phyloP scores from a whole-genome alignment of 2,797 vertebrate species.

The Macropodus opercularis region DNA sequence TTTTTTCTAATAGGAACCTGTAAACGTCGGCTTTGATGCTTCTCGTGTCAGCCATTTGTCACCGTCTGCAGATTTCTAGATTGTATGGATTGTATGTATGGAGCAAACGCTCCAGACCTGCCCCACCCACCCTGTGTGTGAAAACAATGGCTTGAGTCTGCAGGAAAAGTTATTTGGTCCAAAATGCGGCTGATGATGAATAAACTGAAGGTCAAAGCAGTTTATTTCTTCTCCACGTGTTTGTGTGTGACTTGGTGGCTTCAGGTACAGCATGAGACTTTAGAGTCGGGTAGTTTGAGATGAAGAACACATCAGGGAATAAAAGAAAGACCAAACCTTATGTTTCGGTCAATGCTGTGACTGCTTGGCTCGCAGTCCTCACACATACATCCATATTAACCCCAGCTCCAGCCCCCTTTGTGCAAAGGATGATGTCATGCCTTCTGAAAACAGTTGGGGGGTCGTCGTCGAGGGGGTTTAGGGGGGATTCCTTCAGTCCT shows the following conservation, averaged over 20 bases:
- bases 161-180: conserved; percentile 10
- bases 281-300: no score
- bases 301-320: not conserved
- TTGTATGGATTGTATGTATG: conserved; percentile 28
- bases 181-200: no score
- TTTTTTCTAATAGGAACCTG: not conserved
- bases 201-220: no score
- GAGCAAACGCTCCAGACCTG: conserved; percentile 31
- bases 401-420: conserved; percentile 71
- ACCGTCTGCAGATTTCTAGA: conserved; percentile 25
- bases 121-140: conserved; percentile 11
- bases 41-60: conserved; percentile 27
- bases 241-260: not conserved
- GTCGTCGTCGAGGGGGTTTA: conserved; percentile 54
- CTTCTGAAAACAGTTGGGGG: conserved; percentile 75
- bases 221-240: conserved; percentile 24
- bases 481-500: conserved; percentile 77
- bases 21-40: not conserved
- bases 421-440: conserved; percentile 81
- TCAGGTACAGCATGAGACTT: no score
- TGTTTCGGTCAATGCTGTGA: conserved; percentile 29
- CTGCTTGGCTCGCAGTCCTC: conserved; percentile 43
- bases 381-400: conserved; percentile 59
- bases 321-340: conserved; percentile 15
- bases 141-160: conserved; percentile 44